Percentiles rank a stretch among this genome's conserved stretches.
Conservation (phyloP, 2,797 vertebrate species). For the Uromys caudimaculatus region DNA sequence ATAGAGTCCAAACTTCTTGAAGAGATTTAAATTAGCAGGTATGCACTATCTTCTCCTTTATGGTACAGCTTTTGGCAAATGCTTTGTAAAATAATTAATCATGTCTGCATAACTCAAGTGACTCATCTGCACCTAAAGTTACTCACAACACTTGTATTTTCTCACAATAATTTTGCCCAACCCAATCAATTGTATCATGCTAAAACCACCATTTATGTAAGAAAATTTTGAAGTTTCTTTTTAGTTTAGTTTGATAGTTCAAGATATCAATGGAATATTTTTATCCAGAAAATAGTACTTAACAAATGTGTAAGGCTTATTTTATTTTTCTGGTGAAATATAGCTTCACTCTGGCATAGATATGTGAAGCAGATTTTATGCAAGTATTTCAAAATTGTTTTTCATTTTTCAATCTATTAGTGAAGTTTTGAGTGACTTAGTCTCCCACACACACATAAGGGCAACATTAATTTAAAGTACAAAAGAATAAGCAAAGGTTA, state of each 20-base stretch:
- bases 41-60: background rate
- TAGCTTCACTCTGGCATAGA: background rate
- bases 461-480: background rate
- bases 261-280: background rate
- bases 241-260: background rate
- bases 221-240: background rate
- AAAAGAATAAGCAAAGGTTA: slow-evolving; percentile 42
- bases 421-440: background rate
- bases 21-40: background rate
- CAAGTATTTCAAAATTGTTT: background rate
- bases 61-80: background rate
- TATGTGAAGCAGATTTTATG: background rate
- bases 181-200: background rate
- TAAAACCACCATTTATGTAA: background rate
- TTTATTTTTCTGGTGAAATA: background rate
- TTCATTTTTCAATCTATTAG: background rate
- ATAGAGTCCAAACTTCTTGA: background rate
- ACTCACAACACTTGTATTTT: background rate
- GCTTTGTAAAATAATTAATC: background rate
- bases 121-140: background rate
- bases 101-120: background rate
- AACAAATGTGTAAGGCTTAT: background rate
- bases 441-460: background rate
- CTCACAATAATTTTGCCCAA: background rate
- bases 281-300: background rate